A percentile compares a stretch with the other conserved stretches of the same genome.
These are phyloP conservation scores for Megatriorchis doriae DNA, from an alignment of 2,113 vertebrate genomes.

Conservation along the genomic window DNA sequence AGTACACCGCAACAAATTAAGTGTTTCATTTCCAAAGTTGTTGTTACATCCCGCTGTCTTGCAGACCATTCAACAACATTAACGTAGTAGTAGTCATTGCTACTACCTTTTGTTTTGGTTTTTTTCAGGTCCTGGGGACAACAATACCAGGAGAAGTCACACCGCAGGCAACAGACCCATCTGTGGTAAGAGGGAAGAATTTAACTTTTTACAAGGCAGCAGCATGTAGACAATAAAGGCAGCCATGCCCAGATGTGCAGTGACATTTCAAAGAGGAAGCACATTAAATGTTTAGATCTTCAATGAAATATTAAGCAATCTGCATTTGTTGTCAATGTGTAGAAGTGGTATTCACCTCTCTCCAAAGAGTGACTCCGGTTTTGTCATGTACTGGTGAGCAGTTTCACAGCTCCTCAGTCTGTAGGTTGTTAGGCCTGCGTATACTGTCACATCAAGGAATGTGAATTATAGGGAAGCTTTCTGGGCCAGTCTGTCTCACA, in stretches of 20 bases:
- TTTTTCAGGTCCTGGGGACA: background rate
- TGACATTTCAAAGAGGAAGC: background rate
- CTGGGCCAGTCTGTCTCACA: background rate
- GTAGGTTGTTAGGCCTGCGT: background rate
- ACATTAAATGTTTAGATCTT: background rate
- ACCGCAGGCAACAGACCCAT: accelerated
- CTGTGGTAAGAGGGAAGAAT: background rate
- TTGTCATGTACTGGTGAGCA: background rate
- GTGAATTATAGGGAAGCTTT: background rate
- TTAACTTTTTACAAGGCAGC: background rate
- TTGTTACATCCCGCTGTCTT: background rate
- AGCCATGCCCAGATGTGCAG: background rate
- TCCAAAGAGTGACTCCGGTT: background rate
- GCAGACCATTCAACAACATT: background rate
- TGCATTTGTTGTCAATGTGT: background rate
- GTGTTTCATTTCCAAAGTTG: background rate
- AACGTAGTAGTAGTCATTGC: background rate
- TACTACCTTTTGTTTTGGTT: background rate
- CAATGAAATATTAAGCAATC: background rate
- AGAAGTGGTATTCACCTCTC: background rate
- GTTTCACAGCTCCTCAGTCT: background rate
- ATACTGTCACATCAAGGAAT: background rate
- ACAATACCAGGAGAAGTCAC: background rate
- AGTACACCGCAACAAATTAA: background rate
- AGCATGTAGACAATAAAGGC: background rate